phyloP scores from a whole-genome alignment of 1,140 invertebrate genomes.

The Forficula auricularia region DNA sequence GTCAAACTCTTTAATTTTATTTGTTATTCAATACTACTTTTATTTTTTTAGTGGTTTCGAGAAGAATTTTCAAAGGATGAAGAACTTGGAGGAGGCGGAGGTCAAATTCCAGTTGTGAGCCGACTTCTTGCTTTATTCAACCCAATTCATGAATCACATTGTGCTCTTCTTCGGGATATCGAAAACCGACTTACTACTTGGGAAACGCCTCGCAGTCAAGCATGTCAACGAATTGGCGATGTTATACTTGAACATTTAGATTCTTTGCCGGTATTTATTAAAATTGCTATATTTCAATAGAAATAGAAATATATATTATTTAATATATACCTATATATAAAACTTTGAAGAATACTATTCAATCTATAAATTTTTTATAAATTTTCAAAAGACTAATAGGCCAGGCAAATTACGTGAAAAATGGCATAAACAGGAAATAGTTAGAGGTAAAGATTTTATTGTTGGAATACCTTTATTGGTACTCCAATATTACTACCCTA shows the following conservation, averaged over 20 bases:
- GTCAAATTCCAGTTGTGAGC: constrained; percentile 24
- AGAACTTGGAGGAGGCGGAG: constrained; percentile 32
- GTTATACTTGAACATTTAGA: constrained; percentile 43
- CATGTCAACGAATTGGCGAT: constrained; percentile 40
- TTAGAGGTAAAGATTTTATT: too few relatives aligned
- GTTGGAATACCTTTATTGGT: too few relatives aligned
- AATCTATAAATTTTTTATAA: too few relatives aligned
- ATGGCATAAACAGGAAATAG: too few relatives aligned
- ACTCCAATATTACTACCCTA: too few relatives aligned
- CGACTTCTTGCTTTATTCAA: constrained; percentile 35
- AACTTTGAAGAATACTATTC: too few relatives aligned
- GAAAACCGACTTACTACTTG: constrained; percentile 44
- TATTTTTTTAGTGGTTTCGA: constrained; percentile 43
- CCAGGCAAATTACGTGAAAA: too few relatives aligned
- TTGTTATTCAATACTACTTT: not conserved
- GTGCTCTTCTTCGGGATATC: constrained; percentile 44
- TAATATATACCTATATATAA: too few relatives aligned
- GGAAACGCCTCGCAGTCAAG: constrained; percentile 33
- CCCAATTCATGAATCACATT: constrained; percentile 46
- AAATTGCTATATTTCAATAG: too few relatives aligned
- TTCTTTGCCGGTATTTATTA: constrained; percentile 36
- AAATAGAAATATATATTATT: too few relatives aligned
- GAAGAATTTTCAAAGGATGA: constrained; percentile 43
- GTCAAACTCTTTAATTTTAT: too few relatives aligned
- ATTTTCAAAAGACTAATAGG: too few relatives aligned